These are phyloP conservation scores for Bettongia penicillata DNA, from an alignment of 2,113 vertebrate genomes.

Conservation along the genomic window DNA sequence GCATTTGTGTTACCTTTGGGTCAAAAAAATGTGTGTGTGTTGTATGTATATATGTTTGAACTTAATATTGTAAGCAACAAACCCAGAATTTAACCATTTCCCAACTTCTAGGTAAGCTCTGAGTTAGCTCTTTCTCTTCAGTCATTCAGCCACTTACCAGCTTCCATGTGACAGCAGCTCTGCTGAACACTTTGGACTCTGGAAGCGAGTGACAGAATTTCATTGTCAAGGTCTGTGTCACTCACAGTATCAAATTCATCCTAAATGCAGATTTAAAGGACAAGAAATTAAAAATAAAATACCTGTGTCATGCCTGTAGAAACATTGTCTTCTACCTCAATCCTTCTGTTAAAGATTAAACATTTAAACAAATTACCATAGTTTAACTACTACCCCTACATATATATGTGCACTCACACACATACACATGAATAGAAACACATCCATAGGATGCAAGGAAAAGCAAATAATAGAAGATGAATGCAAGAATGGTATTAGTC, in stretches of 20 bases:
- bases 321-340: no score
- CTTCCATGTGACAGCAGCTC: conserved; percentile 91
- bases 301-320: no score
- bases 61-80: not conserved
- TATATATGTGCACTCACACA: no score
- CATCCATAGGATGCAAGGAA: no score
- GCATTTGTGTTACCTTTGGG: not conserved
- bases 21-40: not conserved
- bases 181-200: conserved; percentile 88
- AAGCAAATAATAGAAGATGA: no score
- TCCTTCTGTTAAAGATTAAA: no score
- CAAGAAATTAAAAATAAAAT: no score
- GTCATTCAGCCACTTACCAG: conserved; percentile 81
- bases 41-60: not conserved
- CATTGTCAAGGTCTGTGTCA: conserved; percentile 89
- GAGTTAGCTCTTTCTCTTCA: not conserved
- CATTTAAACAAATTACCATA: no score
- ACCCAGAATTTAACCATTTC: not conserved
- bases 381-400: no score
- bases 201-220: conserved; percentile 84
- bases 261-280: no score
- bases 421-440: no score
- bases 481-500: no score
- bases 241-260: conserved; percentile 90
- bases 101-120: not conserved